Conservation (phyloP, 2,888 invertebrate genomes). For the Cryptus viduatorius region DNA sequence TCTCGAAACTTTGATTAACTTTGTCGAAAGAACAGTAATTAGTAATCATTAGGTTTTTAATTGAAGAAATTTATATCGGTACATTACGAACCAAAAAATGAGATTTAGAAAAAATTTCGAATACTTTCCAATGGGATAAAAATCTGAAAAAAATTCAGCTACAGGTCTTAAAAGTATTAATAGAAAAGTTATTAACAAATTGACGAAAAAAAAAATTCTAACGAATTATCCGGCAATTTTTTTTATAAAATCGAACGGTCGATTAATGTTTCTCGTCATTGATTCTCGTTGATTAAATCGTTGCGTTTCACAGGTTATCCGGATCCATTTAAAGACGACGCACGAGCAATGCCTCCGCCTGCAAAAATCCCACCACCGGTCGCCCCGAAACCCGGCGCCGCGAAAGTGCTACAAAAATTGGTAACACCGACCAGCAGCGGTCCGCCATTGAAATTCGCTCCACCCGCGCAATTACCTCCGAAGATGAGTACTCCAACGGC, state of each 20-base stretch:
- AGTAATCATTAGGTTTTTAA: no score
- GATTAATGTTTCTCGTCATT: neutral
- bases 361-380: constrained; percentile 82
- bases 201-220: no score
- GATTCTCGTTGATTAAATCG: neutral
- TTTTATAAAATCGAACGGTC: neutral
- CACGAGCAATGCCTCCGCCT: constrained; percentile 79
- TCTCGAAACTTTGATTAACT: no score
- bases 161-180: no score
- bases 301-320: constrained; percentile 86
- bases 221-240: no score
- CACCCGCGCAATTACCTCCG: constrained; percentile 73
- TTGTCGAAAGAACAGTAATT: no score
- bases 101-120: no score
- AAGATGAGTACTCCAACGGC: constrained; percentile 75
- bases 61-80: no score
- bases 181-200: no score
- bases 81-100: no score
- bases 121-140: no score
- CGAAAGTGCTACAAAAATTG: constrained; percentile 78
- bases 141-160: no score
- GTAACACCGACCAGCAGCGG: constrained; percentile 78
- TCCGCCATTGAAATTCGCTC: constrained; percentile 81
- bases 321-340: constrained; percentile 89
- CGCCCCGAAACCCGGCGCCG: constrained; percentile 80